Conservation (phyloP, 2,113 vertebrate genomes). For the Numida meleagris region DNA sequence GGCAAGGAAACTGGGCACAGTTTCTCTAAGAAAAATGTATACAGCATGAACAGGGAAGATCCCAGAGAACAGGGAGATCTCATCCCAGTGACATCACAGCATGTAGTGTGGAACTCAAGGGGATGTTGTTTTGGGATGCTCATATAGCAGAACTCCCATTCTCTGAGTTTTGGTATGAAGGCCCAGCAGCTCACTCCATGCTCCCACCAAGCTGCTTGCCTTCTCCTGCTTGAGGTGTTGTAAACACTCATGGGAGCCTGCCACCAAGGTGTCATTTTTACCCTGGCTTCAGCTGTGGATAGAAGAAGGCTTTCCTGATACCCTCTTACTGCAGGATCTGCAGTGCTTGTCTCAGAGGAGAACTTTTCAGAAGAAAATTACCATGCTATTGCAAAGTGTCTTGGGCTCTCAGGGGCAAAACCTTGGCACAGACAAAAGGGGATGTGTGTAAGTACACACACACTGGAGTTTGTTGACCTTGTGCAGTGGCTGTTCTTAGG, state of each 20-base stretch:
- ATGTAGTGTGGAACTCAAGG: rapidly evolving
- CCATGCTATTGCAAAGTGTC: not conserved
- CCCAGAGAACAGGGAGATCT: not conserved
- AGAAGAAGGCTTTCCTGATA: not conserved
- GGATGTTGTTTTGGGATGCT: not conserved
- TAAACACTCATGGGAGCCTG: not conserved
- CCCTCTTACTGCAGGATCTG: not conserved
- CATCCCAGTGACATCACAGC: not conserved
- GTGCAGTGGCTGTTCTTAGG: not conserved
- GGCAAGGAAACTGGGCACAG: not conserved
- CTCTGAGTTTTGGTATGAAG: not conserved
- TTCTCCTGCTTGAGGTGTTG: not conserved
- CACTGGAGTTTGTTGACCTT: not conserved
- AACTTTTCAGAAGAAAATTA: not conserved
- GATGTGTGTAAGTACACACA: not conserved
- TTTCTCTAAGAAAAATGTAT: not conserved
- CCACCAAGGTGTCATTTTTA: not conserved
- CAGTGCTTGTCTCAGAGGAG: not conserved
- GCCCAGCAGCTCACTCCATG: not conserved
- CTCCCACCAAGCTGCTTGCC: not conserved
- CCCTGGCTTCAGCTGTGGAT: not conserved
- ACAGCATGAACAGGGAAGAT: rapidly evolving
- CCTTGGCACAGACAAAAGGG: no score
- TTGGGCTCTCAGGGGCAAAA: not conserved
- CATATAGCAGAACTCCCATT: rapidly evolving